Conservation (phyloP, 2,888 invertebrate genomes). For the Cartodere bifasciata region DNA sequence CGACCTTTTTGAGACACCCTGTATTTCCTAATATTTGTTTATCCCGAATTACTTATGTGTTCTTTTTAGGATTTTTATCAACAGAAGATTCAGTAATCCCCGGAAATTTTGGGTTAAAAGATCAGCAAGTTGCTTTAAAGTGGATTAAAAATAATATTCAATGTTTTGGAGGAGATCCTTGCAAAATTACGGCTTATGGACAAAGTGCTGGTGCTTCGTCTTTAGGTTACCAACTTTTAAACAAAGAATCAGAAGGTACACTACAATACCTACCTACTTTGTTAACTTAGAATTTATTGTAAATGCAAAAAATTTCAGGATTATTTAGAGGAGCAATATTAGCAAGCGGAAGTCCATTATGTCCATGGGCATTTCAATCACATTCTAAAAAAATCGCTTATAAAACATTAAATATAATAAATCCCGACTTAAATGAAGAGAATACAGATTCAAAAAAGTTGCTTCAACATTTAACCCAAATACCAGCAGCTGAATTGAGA, state of each 20-base stretch:
- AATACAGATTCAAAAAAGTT: neutral
- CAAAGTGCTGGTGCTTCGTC: neutral
- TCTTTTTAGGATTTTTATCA: slow-evolving; percentile 1
- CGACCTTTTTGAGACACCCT: neutral
- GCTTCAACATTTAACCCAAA: no score
- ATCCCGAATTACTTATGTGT: neutral
- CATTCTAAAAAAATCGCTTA: slow-evolving; percentile 1
- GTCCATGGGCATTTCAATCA: neutral
- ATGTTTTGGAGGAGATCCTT: slow-evolving; percentile 1
- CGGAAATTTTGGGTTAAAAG: slow-evolving; percentile 1
- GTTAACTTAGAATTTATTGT: no score
- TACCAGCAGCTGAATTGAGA: no score
- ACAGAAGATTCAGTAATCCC: neutral
- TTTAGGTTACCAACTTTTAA: neutral
- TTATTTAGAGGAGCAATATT: neutral
- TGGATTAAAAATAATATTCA: slow-evolving; percentile 1
- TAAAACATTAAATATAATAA: neutral
- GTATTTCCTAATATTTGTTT: neutral
- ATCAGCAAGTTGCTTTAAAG: neutral
- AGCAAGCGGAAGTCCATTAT: neutral
- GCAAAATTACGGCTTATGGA: neutral
- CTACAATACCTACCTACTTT: neutral
- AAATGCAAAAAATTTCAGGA: slow-evolving; percentile 1
- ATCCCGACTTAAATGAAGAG: neutral
- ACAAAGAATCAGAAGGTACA: slow-evolving; percentile 1